Conservation (phyloP, 2,113 vertebrate genomes). For the Puntigrus tetrazona region DNA sequence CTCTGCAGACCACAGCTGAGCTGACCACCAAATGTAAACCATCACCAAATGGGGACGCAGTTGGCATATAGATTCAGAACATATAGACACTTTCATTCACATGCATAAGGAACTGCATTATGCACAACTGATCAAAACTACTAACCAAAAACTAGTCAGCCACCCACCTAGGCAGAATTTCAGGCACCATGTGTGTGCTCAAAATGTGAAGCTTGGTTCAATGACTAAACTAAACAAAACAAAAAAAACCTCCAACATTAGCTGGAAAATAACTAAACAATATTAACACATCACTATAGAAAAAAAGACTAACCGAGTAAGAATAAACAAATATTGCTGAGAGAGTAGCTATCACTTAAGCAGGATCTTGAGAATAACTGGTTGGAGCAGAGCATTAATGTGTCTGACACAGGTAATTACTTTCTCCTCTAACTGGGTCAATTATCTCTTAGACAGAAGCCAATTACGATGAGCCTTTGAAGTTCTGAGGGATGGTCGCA, state of each 20-base stretch:
- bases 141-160: neutral
- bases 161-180: neutral
- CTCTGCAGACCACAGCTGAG: too few species aligned
- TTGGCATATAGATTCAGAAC: neutral
- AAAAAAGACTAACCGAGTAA: neutral
- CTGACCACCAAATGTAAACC: neutral
- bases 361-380: neutral
- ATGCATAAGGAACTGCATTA: neutral
- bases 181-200: neutral
- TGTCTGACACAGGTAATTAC: conserved; percentile 3
- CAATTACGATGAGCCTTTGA: conserved; percentile 17
- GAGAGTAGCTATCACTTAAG: neutral
- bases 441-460: conserved; percentile 6
- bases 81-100: neutral
- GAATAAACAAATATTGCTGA: neutral
- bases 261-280: neutral
- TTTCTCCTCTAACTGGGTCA: conserved; percentile 9
- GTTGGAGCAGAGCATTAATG: neutral
- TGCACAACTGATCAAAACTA: neutral
- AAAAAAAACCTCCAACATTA: neutral
- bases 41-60: neutral
- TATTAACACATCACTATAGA: neutral
- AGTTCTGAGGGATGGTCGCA: neutral
- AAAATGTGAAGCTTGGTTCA: neutral
- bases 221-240: too few species aligned